Evolutionary conservation across 2,113 vertebrate genomes (phyloP).

Genomic region (Scomber scombrus): DNA sequence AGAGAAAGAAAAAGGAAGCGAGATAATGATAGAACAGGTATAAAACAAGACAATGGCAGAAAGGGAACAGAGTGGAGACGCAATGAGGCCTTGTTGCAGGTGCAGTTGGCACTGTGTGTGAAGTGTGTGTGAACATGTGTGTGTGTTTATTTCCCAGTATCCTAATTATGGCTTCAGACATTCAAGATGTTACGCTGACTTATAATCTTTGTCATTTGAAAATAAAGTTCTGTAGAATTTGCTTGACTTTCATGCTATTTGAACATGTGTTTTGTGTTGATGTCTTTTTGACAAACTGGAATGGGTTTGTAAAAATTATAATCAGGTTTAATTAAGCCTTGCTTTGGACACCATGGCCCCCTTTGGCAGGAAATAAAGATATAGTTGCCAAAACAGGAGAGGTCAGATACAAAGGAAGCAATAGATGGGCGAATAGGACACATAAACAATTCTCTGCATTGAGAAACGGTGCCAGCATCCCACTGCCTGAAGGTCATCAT

Average conservation of each 20-base stretch:
- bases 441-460: constrained; percentile 7
- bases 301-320: constrained; percentile 41
- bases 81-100: constrained; percentile 33
- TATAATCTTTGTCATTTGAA: constrained; percentile 8
- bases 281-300: constrained; percentile 1
- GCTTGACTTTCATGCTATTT: too few species aligned
- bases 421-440: neutral
- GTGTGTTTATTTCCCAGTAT: neutral
- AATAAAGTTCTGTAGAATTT: neutral
- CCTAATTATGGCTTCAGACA: neutral
- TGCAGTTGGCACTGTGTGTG: constrained; percentile 2
- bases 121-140: neutral
- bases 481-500: constrained; percentile 11
- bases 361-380: constrained; percentile 20
- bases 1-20: constrained; percentile 25
- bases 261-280: too few species aligned
- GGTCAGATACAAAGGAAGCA: constrained; percentile 21
- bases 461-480: constrained; percentile 26
- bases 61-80: constrained; percentile 39
- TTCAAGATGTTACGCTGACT: neutral
- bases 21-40: constrained; percentile 34
- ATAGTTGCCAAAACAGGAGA: constrained; percentile 30
- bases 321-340: constrained; percentile 48
- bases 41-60: constrained; percentile 38
- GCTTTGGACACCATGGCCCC: constrained; percentile 12